Evolutionary conservation across 2,113 vertebrate genomes (phyloP).

Genomic region (Tragulus kanchil): DNA sequence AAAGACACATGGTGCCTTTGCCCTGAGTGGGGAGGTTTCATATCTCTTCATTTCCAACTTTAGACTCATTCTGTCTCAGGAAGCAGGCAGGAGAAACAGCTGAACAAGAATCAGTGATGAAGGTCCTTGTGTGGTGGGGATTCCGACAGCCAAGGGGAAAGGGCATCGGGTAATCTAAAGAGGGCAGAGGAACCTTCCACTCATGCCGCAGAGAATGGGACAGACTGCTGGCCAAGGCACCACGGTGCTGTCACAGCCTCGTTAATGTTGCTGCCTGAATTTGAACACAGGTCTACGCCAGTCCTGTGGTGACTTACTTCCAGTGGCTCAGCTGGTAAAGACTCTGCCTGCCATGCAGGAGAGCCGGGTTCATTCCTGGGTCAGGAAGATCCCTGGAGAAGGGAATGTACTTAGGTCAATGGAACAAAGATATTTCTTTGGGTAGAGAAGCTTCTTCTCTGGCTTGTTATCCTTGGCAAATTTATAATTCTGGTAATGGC

Average conservation of each 20-base stretch:
- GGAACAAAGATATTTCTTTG: neutral
- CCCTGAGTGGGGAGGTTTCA: slow-evolving; percentile 78
- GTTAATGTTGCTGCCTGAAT: too few relatives aligned
- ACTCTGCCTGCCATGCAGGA: too few relatives aligned
- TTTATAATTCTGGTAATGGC: neutral
- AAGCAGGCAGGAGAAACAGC: slow-evolving; percentile 18
- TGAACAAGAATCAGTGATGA: neutral
- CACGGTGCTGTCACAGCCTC: too few relatives aligned
- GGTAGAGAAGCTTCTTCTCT: neutral
- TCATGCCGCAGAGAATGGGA: too few relatives aligned
- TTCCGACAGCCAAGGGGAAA: neutral
- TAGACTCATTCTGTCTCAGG: slow-evolving; percentile 11
- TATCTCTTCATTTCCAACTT: slow-evolving; percentile 69
- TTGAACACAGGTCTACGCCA: too few relatives aligned
- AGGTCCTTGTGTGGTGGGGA: neutral
- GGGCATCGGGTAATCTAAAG: too few relatives aligned
- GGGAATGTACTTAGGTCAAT: neutral
- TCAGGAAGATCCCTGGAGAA: too few relatives aligned
- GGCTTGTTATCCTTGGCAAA: neutral
- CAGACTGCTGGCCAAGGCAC: too few relatives aligned
- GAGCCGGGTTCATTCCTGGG: too few relatives aligned
- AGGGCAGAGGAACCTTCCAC: too few relatives aligned
- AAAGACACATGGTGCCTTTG: slow-evolving; percentile 84
- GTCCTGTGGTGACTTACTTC: too few relatives aligned
- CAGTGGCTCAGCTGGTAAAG: too few relatives aligned